Evolutionary conservation across 2,113 vertebrate species (phyloP).

Genomic region (Apus apus): DNA sequence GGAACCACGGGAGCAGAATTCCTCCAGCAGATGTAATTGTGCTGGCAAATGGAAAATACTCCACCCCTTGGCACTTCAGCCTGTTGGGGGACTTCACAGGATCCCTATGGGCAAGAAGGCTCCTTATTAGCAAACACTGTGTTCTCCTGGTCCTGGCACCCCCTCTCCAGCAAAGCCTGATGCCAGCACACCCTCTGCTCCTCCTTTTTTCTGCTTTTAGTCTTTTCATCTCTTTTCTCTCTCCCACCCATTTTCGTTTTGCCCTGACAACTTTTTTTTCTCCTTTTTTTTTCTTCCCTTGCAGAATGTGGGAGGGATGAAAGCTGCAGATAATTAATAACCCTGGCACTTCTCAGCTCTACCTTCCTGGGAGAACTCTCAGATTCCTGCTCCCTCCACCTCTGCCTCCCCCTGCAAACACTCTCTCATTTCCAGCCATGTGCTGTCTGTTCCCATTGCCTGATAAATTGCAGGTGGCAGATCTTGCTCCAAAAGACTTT

Average conservation of each 20-base stretch:
- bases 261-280: conserved; percentile 8
- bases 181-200: not conserved
- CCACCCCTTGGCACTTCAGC: conserved; percentile 26
- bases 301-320: conserved; percentile 50
- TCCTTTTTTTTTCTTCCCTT: not conserved
- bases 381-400: conserved; percentile 7
- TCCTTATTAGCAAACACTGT: not conserved
- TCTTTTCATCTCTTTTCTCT: not conserved
- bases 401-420: not conserved
- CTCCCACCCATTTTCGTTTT: not conserved
- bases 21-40: conserved; percentile 9
- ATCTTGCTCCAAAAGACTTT: not conserved
- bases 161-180: not conserved
- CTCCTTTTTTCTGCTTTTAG: not conserved
- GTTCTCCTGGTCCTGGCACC: not conserved
- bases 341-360: not conserved
- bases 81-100: not conserved
- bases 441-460: conserved; percentile 18
- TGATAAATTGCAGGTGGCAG: conserved; percentile 45
- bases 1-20: conserved; percentile 48
- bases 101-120: not conserved
- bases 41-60: not conserved
- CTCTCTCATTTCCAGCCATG: not conserved
- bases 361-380: conserved; percentile 22
- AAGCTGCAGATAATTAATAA: conserved; percentile 44